phyloP scores from a whole-genome alignment of 2,113 vertebrate species.

The Scartelaos histophorus region DNA sequence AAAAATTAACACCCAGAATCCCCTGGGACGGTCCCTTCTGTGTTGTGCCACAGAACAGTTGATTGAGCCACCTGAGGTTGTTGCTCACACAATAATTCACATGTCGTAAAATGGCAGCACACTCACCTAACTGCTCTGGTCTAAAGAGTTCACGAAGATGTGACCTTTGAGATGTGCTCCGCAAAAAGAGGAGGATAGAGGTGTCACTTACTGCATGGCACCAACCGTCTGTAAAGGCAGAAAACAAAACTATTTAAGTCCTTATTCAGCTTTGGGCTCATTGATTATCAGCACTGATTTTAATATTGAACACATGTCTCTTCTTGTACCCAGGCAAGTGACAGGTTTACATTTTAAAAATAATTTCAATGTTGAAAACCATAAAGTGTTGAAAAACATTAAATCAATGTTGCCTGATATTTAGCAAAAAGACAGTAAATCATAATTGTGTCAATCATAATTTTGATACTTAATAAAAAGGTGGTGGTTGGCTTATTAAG shows the following conservation, averaged over 20 bases:
- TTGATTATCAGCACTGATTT: background rate
- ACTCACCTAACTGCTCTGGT: conserved; percentile 2
- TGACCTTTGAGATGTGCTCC: background rate
- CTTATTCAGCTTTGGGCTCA: too few relatives aligned
- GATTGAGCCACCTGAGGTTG: conserved; percentile 61
- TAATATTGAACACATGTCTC: background rate
- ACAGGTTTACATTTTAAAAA: background rate
- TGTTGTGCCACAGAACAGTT: conserved; percentile 41
- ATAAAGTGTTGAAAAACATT: too few relatives aligned
- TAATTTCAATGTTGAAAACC: background rate
- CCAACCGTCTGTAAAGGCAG: background rate
- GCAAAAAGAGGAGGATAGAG: background rate
- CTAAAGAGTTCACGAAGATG: background rate
- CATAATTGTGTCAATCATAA: background rate
- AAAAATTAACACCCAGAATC: conserved; percentile 42
- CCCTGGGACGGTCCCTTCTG: conserved; percentile 57
- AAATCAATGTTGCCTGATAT: background rate
- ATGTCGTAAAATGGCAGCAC: conserved; percentile 30
- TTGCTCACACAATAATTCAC: conserved; percentile 36
- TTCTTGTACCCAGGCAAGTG: background rate
- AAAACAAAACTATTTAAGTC: background rate
- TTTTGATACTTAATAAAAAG: background rate
- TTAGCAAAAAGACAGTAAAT: background rate
- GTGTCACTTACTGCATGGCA: background rate
- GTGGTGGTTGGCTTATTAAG: background rate